Base-by-base conservation (phyloP, 2,113 vertebrate genomes). In the Alces alces region DNA sequence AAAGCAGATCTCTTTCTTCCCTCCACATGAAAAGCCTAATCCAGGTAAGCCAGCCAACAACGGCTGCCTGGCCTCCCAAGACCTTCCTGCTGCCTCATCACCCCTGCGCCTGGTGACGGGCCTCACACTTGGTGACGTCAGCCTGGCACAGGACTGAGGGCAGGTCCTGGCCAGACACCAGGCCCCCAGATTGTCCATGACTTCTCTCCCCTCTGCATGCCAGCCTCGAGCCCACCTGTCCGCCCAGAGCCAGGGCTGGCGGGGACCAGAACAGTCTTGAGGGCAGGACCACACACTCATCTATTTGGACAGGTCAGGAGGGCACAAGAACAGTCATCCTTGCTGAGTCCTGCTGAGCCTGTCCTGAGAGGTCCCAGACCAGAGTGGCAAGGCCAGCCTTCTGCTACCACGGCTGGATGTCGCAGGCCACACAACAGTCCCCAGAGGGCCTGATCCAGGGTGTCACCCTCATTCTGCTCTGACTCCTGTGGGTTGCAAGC, bases 1-100 rank as follows among this genome's bases (percentile, higher is more conserved):
- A 97, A 97, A 96, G 60, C 83, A 76, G 76, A 95, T 93, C 98
- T 91, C 86, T 95, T 97, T 95, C 93, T 64, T 94, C 91, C 86
- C 73, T 85, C 88, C 83, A 14, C 45, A 13, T 0, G 13, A 93
- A 95, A 96, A 94, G 91, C 76, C 91, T 97, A 97, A 98, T 97
- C 96, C 91, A 92, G 73, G 82, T 94, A 97, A 98, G 96, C 90
- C 70, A 10, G 47, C 23, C 60, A 39, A 95, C 93, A 96, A 95
- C 86, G 80, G 91, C 83, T 60, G 79, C 86, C 91, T 47, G 78
- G 96, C 96, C 57, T 84, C 90, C 23, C 47, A 50, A 95, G 86
- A 89, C 82, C 73, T 93, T 88, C 73, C 92, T 86, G 57, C 58
- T 23, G 15, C 21, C 39, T 89, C 54, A 2, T 28, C 70, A 36